Conservation (phyloP, 2,888 invertebrate genomes). For the Heterodera filipjevi region DNA sequence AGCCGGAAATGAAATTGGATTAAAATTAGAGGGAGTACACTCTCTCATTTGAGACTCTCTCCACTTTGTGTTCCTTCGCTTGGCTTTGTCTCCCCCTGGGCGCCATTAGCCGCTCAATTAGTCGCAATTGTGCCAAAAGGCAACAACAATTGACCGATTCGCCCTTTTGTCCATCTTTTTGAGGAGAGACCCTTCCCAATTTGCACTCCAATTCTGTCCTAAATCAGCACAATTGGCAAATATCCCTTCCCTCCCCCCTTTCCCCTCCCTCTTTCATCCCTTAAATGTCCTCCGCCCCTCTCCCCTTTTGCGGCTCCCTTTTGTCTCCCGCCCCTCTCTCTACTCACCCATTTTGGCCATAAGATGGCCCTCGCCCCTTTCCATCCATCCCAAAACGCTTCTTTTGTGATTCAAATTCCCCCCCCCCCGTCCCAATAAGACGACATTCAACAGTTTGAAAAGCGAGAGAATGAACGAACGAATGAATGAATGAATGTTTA, state of each 20-base stretch:
- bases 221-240: neutral
- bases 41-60: neutral
- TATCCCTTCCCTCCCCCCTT: neutral
- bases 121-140: neutral
- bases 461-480: neutral
- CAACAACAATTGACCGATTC: neutral
- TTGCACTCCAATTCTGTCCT: neutral
- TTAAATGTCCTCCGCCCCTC: neutral
- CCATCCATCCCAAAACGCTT: neutral
- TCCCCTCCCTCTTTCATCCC: neutral
- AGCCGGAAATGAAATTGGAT: slow-evolving; percentile 1
- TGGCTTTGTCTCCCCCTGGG: neutral
- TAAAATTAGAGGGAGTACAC: neutral
- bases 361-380: neutral
- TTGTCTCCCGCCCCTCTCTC: neutral
- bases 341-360: slow-evolving; percentile 9
- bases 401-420: slow-evolving; percentile 4
- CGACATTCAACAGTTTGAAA: slow-evolving; percentile 1
- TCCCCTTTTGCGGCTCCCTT: neutral
- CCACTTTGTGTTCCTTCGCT: neutral
- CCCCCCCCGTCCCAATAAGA: neutral
- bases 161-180: neutral
- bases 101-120: neutral
- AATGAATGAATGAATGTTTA: slow-evolving; percentile 4
- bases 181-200: neutral